A percentile compares a stretch with the other conserved stretches of the same genome.
Evolutionary conservation across 2,888 invertebrate genomes (phyloP).

Genomic region (Melanchra persicariae): DNA sequence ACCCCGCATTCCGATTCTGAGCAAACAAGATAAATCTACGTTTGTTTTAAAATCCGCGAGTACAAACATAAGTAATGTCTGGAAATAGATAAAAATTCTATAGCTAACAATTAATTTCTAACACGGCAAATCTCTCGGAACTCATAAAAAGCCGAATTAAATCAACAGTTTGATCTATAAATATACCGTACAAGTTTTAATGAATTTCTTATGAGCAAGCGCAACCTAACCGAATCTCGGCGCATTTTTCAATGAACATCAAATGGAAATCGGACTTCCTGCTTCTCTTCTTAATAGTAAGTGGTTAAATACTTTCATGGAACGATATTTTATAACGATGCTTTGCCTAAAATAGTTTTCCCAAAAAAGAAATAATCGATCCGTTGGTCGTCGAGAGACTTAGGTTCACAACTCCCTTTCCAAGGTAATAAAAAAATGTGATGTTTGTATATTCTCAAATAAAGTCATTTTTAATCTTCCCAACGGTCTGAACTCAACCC

Average conservation of each 20-base stretch:
- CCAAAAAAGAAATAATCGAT: constrained; percentile 45
- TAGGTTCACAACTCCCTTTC: background rate
- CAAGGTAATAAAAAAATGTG: background rate
- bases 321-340: constrained; percentile 42
- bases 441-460: background rate
- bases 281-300: constrained; percentile 54
- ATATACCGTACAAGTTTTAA: constrained; percentile 62
- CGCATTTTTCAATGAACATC: constrained; percentile 60
- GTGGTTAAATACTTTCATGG: constrained; percentile 57
- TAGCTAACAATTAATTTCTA: constrained; percentile 46
- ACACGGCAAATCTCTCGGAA: constrained; percentile 48
- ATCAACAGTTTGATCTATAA: constrained; percentile 62
- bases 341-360: constrained; percentile 49
- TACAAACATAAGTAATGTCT: constrained; percentile 9
- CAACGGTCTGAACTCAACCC: background rate
- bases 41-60: constrained; percentile 33
- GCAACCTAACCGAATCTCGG: constrained; percentile 42
- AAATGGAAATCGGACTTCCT: constrained; percentile 63
- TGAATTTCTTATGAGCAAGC: constrained; percentile 49
- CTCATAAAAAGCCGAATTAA: constrained; percentile 53
- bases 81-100: constrained; percentile 39
- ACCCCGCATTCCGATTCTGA: background rate
- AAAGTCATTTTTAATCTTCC: background rate
- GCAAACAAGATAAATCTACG: constrained; percentile 9
- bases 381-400: constrained; percentile 47